phyloP scores from a whole-genome alignment of 1,140 invertebrate species.

The Nomia melanderi region DNA sequence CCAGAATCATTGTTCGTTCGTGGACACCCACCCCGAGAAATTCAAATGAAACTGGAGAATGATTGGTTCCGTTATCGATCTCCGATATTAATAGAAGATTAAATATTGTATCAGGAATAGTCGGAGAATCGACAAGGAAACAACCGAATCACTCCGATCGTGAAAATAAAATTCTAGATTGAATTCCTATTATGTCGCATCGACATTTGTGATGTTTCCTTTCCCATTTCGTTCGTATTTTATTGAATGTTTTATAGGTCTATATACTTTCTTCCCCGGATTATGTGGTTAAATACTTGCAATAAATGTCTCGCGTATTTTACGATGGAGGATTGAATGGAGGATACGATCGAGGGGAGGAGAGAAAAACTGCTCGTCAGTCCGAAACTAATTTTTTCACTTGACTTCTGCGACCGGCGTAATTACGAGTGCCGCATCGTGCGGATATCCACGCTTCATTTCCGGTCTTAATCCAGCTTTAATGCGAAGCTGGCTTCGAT shows the following conservation, averaged over 20 bases:
- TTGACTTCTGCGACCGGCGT: neutral
- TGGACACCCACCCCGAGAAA: neutral
- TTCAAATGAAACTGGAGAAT: neutral
- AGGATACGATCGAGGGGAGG: neutral
- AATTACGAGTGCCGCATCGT: neutral
- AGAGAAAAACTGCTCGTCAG: neutral
- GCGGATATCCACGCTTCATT: slow-evolving; percentile 49
- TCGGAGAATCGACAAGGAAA: no score
- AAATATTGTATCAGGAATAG: no score
- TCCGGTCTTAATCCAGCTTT: slow-evolving; percentile 52
- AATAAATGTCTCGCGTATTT: neutral
- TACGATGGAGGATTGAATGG: no score
- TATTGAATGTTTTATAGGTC: no score
- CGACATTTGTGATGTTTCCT: no score
- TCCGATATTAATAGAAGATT: no score
- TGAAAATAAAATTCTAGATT: no score
- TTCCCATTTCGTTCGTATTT: no score
- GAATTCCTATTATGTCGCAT: no score
- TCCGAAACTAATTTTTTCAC: neutral
- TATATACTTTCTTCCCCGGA: no score
- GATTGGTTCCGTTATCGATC: no score
- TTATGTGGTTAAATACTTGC: neutral
- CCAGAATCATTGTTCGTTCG: neutral
- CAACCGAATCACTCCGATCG: no score
- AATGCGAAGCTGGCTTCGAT: neutral